Conservation (phyloP, 2,113 vertebrate species). For the Lanius ludovicianus region DNA sequence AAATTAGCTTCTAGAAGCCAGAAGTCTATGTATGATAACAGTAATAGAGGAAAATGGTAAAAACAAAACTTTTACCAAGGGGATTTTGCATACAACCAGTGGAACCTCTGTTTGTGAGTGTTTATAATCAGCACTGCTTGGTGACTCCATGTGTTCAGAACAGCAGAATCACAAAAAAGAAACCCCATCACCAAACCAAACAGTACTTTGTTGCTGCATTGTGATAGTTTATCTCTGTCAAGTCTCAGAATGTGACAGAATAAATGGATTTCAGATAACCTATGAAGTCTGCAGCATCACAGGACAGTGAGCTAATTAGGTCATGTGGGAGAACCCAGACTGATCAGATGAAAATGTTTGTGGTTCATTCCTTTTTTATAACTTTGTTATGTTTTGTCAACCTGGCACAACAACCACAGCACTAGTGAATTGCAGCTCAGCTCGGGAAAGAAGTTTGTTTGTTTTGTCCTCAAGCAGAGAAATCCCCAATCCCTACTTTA, state of each 20-base stretch:
- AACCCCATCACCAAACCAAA: background rate
- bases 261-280: background rate
- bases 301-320: background rate
- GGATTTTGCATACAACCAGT: rapidly evolving
- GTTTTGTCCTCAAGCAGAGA: background rate
- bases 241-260: background rate
- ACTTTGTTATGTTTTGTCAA: background rate
- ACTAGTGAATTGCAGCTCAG: background rate
- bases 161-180: background rate
- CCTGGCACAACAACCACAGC: background rate
- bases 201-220: background rate
- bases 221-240: background rate
- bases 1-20: background rate
- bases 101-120: background rate
- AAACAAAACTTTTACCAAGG: background rate
- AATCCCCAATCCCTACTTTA: background rate
- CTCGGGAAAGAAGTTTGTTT: background rate
- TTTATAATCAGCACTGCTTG: background rate
- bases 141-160: background rate
- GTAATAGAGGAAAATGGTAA: background rate
- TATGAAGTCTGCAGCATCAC: background rate
- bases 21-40: background rate
- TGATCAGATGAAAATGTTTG: background rate
- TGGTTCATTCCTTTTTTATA: background rate
- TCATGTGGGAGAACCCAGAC: background rate